Conservation (phyloP, 2,888 invertebrate species). For the Tipula lateralis region DNA sequence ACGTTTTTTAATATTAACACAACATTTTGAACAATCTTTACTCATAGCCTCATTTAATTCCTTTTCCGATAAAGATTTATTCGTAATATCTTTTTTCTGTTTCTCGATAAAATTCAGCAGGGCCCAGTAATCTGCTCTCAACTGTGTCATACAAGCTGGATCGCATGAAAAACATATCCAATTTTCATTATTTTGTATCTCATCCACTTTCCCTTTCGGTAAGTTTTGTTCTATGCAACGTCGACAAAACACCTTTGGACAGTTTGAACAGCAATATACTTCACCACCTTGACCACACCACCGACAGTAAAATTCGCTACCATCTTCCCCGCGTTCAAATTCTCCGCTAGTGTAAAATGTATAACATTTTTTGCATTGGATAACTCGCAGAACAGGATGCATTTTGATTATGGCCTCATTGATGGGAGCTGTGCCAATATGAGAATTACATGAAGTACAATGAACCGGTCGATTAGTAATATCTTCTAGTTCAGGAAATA, state of each 20-base stretch:
- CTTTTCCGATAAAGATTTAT: constrained; percentile 36
- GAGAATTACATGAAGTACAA: constrained; percentile 70
- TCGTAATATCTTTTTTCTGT: constrained; percentile 47
- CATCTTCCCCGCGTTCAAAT: constrained; percentile 78
- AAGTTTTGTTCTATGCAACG: constrained; percentile 72
- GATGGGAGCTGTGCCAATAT: constrained; percentile 65
- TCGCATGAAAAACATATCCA: constrained; percentile 77
- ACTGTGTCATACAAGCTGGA: constrained; percentile 59
- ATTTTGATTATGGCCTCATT: constrained; percentile 61
- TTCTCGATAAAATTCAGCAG: constrained; percentile 62
- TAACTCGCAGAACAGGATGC: constrained; percentile 68
- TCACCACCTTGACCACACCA: constrained; percentile 80
- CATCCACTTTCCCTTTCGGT: constrained; percentile 59
- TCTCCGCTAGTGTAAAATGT: constrained; percentile 76
- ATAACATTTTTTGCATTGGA: constrained; percentile 67
- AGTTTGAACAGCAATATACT: constrained; percentile 73
- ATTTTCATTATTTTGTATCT: constrained; percentile 70
- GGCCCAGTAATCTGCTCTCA: constrained; percentile 68
- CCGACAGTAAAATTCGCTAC: constrained; percentile 74
- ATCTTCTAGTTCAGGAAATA: constrained; percentile 56
- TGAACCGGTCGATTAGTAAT: constrained; percentile 59
- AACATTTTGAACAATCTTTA: constrained; percentile 44
- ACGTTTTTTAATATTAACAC: constrained; percentile 38
- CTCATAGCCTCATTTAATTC: constrained; percentile 40
- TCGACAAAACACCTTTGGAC: constrained; percentile 70